A percentile compares a stretch with the other conserved stretches of the same genome.
Evolutionary conservation across 2,113 vertebrate species (phyloP).

Genomic region (Mesocricetus auratus): DNA sequence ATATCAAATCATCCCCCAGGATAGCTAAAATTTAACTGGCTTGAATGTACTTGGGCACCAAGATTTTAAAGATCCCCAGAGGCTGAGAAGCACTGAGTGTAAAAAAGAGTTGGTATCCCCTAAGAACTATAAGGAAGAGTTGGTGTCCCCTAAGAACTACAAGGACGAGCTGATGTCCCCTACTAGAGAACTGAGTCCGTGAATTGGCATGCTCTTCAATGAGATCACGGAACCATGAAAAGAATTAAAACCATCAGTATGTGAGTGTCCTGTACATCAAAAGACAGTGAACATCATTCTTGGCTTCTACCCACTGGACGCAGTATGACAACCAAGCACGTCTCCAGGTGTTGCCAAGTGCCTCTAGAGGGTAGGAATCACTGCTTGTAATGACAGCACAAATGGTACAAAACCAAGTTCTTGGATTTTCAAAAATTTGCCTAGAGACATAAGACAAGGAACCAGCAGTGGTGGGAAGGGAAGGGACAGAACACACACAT

Average conservation of each 20-base stretch:
- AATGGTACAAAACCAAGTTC: not conserved
- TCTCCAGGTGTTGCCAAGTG: not conserved
- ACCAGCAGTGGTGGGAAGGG: rapidly evolving
- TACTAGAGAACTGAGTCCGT: not conserved
- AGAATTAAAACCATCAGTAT: not conserved
- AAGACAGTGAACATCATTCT: not conserved
- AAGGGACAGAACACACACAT: not conserved
- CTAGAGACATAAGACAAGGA: not conserved
- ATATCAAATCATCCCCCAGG: not conserved
- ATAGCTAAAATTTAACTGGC: not conserved
- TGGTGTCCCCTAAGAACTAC: not conserved
- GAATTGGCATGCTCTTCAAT: not conserved
- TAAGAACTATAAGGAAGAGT: not conserved
- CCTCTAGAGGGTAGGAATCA: not conserved
- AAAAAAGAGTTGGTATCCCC: not conserved
- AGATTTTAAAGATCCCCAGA: not conserved
- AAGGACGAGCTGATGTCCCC: not conserved
- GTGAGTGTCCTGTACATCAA: not conserved
- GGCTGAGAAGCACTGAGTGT: not conserved
- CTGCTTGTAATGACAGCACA: not conserved
- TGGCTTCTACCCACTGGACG: not conserved
- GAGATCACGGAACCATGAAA: not conserved
- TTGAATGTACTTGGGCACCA: not conserved
- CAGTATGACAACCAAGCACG: not conserved
- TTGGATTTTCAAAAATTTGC: not conserved